These are phyloP conservation scores for Orestias chungarensis DNA, from an alignment of 2,797 vertebrate species.

Conservation along the genomic window DNA sequence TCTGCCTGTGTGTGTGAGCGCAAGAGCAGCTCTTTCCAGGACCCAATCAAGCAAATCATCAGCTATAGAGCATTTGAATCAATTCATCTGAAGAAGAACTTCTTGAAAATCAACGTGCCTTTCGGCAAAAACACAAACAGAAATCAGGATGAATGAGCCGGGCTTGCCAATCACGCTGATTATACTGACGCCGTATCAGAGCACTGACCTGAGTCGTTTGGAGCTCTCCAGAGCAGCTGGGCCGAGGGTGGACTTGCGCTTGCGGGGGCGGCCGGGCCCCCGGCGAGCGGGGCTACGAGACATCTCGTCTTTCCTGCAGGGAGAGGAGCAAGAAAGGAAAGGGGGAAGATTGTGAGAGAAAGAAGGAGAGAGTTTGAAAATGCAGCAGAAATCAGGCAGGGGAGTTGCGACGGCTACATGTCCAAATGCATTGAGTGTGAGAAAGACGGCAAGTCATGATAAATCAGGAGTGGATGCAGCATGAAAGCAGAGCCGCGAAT, in stretches of 20 bases:
- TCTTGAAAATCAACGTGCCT: constrained; percentile 77
- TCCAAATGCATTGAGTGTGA: constrained; percentile 65
- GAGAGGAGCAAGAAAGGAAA: constrained; percentile 27
- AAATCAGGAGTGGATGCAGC: constrained; percentile 49
- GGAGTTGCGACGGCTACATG: constrained; percentile 55
- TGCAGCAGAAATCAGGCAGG: constrained; percentile 43
- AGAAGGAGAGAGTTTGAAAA: constrained; percentile 36
- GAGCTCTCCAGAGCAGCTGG: constrained; percentile 69
- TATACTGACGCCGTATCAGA: constrained; percentile 63
- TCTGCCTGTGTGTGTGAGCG: constrained; percentile 15
- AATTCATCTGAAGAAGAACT: constrained; percentile 75
- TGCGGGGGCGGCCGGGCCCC: constrained; percentile 91
- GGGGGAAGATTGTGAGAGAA: constrained; percentile 27
- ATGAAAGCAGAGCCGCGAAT: constrained; percentile 48
- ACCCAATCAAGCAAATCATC: constrained; percentile 77
- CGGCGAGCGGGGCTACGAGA: constrained; percentile 90
- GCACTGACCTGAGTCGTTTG: constrained; percentile 89
- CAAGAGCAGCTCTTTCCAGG: constrained; percentile 50
- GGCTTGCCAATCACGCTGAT: constrained; percentile 75
- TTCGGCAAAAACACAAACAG: constrained; percentile 76
- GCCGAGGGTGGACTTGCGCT: constrained; percentile 83
- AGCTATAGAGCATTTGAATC: constrained; percentile 73
- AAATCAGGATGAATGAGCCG: constrained; percentile 72
- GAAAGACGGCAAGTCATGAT: constrained; percentile 46
- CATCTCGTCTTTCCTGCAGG: constrained; percentile 89